Conservation (phyloP, 2,888 invertebrate genomes). For the Stenurella melanura region DNA sequence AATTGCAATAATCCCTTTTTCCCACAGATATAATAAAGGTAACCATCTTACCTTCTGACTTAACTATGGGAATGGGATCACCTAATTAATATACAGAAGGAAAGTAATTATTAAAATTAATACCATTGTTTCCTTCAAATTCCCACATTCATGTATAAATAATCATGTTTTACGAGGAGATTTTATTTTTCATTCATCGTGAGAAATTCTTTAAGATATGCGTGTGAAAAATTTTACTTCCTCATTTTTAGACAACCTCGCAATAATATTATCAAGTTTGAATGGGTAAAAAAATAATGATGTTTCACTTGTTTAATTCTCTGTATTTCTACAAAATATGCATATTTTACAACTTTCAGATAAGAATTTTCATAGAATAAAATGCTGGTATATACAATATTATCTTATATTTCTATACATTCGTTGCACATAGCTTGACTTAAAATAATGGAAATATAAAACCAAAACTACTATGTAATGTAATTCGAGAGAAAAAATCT, state of each 20-base stretch:
- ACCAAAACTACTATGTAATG: conserved; percentile 43
- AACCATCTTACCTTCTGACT: conserved; percentile 52
- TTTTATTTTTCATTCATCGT: conserved; percentile 63
- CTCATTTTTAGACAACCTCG: conserved; percentile 43
- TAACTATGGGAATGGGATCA: conserved; percentile 71
- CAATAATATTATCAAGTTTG: conserved; percentile 28
- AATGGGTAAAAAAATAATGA: conserved; percentile 33
- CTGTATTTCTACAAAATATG: conserved; percentile 64
- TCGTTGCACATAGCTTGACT: conserved; percentile 47
- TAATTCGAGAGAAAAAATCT: conserved; percentile 26
- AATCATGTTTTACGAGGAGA: conserved; percentile 62
- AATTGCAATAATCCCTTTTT: conserved; percentile 49
- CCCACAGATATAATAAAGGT: conserved; percentile 50
- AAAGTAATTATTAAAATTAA: conserved; percentile 72
- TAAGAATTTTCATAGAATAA: conserved; percentile 23
- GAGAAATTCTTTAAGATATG: conserved; percentile 58
- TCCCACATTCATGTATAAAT: conserved; percentile 69
- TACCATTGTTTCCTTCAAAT: conserved; percentile 69
- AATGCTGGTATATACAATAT: conserved; percentile 52
- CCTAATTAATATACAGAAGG: conserved; percentile 72
- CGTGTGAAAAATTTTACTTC: conserved; percentile 53
- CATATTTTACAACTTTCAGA: conserved; percentile 59
- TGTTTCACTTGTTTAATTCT: conserved; percentile 45
- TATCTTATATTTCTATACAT: conserved; percentile 48
- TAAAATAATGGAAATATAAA: conserved; percentile 38